Conservation (phyloP, 2,888 invertebrate species). For the Drosophila pseudotalamancana region DNA sequence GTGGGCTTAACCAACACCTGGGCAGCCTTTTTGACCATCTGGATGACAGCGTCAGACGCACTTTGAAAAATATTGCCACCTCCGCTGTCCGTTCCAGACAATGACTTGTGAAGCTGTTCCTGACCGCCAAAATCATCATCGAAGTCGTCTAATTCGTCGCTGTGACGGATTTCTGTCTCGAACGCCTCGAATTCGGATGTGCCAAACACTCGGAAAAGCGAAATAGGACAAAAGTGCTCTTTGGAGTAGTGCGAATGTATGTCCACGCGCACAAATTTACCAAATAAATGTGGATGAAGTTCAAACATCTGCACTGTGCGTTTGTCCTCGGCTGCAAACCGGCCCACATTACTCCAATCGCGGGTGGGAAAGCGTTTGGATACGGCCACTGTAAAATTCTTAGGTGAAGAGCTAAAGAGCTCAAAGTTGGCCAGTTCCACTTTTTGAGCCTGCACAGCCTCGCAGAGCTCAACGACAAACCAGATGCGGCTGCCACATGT, state of each 20-base stretch:
- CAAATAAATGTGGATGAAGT: slow-evolving; percentile 91
- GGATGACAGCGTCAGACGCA: slow-evolving; percentile 95
- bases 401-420: slow-evolving; percentile 98
- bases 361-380: slow-evolving; percentile 95
- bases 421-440: slow-evolving; percentile 99
- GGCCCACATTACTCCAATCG: slow-evolving; percentile 96
- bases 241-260: slow-evolving; percentile 97
- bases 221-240: slow-evolving; percentile 99
- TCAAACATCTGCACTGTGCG: slow-evolving; percentile 94
- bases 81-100: slow-evolving; percentile 84
- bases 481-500: slow-evolving; percentile 96
- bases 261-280: slow-evolving; percentile 95
- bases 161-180: slow-evolving; percentile 91
- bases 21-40: slow-evolving; percentile 96
- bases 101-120: slow-evolving; percentile 45
- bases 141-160: slow-evolving; percentile 88
- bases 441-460: slow-evolving; percentile 97
- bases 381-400: slow-evolving; percentile 94
- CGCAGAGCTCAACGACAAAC: slow-evolving; percentile 99
- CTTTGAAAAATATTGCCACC: slow-evolving; percentile 91
- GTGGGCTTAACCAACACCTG: slow-evolving; percentile 91
- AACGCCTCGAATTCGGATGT: slow-evolving; percentile 96
- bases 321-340: slow-evolving; percentile 94
- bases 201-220: slow-evolving; percentile 96
- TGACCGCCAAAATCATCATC: slow-evolving; percentile 86